Evolutionary conservation across 1,140 invertebrate genomes (phyloP).

Genomic region (Lanistes nyassanus): DNA sequence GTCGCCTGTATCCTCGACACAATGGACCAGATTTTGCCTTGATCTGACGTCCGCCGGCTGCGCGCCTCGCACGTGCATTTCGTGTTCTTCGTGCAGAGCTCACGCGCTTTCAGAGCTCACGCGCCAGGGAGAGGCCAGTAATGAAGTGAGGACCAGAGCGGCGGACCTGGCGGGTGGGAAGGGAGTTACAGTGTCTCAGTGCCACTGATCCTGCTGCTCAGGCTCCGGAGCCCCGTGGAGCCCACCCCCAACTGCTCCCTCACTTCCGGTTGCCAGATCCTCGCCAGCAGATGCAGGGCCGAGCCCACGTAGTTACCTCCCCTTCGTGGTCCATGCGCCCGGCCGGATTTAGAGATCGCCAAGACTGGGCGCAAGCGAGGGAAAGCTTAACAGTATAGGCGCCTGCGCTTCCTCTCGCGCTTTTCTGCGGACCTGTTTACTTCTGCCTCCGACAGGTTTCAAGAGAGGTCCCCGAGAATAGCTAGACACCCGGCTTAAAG

Average conservation of each 20-base stretch:
- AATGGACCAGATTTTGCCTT: neutral
- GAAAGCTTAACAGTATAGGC: no score
- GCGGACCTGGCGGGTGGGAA: no score
- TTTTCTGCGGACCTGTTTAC: no score
- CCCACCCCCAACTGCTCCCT: neutral
- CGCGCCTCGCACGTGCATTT: constrained; percentile 16
- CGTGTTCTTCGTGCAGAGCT: neutral
- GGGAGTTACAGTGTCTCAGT: no score
- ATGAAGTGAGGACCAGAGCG: constrained; percentile 9
- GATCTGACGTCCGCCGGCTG: constrained; percentile 6
- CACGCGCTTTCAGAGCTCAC: constrained; percentile 18
- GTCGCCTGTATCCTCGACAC: constrained; percentile 15
- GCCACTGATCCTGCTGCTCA: no score
- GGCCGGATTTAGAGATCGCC: no score
- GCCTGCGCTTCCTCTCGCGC: no score
- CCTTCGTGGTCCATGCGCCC: neutral
- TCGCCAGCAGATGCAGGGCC: neutral
- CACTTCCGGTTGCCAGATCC: constrained; percentile 9
- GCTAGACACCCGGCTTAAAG: no score
- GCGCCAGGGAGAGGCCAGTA: constrained; percentile 11
- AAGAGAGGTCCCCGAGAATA: no score
- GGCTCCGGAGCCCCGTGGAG: no score
- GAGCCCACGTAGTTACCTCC: constrained; percentile 4
- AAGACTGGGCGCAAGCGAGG: no score
- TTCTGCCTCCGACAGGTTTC: no score